A percentile compares a stretch with the other conserved stretches of the same genome.
Evolutionary conservation across 2,797 vertebrate species (phyloP).

Genomic region (Tokudaia muenninki): DNA sequence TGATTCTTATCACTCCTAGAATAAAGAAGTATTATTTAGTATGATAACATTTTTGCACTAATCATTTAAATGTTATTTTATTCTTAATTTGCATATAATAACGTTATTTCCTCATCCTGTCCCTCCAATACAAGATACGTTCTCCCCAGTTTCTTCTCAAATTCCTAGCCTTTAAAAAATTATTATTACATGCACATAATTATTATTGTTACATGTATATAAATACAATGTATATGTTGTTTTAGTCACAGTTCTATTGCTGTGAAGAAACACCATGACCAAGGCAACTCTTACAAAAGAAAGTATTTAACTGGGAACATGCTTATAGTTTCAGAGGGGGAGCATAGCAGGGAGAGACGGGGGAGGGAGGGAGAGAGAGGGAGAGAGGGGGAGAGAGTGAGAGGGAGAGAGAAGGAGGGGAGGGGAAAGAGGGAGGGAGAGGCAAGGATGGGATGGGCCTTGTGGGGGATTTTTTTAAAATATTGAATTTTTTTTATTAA

Average conservation of each 20-base stretch:
- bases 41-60: neutral
- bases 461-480: neutral
- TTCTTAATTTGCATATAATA: neutral
- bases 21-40: conserved; percentile 6
- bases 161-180: too few species aligned
- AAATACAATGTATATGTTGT: neutral
- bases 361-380: rapidly evolving
- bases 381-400: too few species aligned
- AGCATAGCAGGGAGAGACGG: neutral
- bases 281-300: neutral
- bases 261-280: neutral
- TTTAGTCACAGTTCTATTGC: too few species aligned
- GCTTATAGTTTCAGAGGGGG: neutral
- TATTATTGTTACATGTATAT: neutral
- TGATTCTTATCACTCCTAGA: neutral
- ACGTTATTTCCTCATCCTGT: neutral
- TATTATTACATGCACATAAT: neutral
- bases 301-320: too few species aligned
- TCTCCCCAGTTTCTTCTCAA: neutral
- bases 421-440: neutral
- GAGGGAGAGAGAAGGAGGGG: too few species aligned
- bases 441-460: rapidly evolving
- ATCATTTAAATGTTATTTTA: neutral
- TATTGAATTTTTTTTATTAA: too few species aligned
- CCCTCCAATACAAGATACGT: too few species aligned